Conservation (phyloP, 2,888 invertebrate genomes). For the Emmelina monodactyla region DNA sequence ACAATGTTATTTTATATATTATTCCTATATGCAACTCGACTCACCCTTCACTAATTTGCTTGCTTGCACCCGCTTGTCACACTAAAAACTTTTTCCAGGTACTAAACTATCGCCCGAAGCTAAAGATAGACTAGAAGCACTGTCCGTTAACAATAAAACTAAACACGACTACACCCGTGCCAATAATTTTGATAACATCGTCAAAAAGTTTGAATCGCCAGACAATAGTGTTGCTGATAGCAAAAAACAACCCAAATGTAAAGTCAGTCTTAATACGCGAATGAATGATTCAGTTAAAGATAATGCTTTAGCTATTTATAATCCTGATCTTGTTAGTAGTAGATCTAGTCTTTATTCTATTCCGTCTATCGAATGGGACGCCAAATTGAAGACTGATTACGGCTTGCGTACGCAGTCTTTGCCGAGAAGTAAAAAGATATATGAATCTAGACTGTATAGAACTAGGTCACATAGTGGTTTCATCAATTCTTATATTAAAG, state of each 20-base stretch:
- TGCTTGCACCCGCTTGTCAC: constrained; percentile 20
- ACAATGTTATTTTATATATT: not conserved
- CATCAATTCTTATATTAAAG: constrained; percentile 37
- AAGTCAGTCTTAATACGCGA: constrained; percentile 31
- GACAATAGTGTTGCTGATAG: constrained; percentile 12
- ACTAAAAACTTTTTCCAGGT: constrained; percentile 31
- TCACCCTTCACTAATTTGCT: no score
- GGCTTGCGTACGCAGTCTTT: constrained; percentile 32
- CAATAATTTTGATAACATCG: constrained; percentile 31
- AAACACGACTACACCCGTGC: constrained; percentile 37
- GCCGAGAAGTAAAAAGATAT: constrained; percentile 18
- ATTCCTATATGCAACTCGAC: constrained; percentile 2
- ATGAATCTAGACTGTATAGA: constrained; percentile 27
- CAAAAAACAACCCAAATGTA: constrained; percentile 38
- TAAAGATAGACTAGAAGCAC: constrained; percentile 19
- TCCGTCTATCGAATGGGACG: constrained; percentile 49
- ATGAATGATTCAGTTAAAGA: constrained; percentile 18
- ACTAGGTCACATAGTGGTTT: constrained; percentile 51
- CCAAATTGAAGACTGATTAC: constrained; percentile 30
- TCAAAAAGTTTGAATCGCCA: constrained; percentile 31
- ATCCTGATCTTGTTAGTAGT: constrained; percentile 27
- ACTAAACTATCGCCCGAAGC: constrained; percentile 22
- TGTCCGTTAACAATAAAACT: constrained; percentile 29
- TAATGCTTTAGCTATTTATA: constrained; percentile 19
- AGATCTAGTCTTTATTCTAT: constrained; percentile 44